Base-by-base conservation (phyloP, 2,797 vertebrate species). In the Periparus ater region DNA sequence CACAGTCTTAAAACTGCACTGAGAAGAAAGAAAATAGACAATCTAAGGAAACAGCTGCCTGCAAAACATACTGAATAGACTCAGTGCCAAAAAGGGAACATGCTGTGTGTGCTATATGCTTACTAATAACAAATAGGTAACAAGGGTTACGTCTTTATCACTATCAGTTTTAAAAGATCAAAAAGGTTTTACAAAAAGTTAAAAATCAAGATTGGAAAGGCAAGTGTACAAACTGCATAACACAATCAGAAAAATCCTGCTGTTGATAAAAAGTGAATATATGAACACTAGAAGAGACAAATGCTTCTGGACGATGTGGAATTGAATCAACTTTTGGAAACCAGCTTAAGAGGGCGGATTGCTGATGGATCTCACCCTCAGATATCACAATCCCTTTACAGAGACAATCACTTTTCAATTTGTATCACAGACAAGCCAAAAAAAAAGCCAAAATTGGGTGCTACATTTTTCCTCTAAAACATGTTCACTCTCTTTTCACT, bases 31-130 rank as follows among this genome's bases (percentile, higher is more conserved):
- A 72, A 95, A 96, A 90, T 2, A 89, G 89, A 96, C 79, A 93
- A 96, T 91, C 67, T 77, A 83, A 95, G 93, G 91, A 97, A 96
- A 97, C 74, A 92, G 74, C 78, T 95, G 91, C 85, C 63, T 94
- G 55, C 51, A 78, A 92, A 93, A 93, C 70, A 85, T 57, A 85
- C 17, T 92, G 63, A 94, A 94, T 44, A 80, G 77, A 82, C 40
- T 15, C 25, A 17, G 44, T 73, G 89, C 85, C 93, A 96, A 67
- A 92, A 85, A 71, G 11, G 25, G 61, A 90, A 88, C 40, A 62
- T 13, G 42, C 60, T 53, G 67, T 50, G 73, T 51, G 47, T 55
- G 27, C 47, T 86, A 57, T 53, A 86, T 70, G 34, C 36, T 92
- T 89, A 91, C 65, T 79, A 88, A 40, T 55, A 91, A 92, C 58